Evolutionary conservation across 2,888 invertebrate species (phyloP), one percentile per base, ranked within the genome.

Genomic region (Himalopsyche tibetana): DNA sequence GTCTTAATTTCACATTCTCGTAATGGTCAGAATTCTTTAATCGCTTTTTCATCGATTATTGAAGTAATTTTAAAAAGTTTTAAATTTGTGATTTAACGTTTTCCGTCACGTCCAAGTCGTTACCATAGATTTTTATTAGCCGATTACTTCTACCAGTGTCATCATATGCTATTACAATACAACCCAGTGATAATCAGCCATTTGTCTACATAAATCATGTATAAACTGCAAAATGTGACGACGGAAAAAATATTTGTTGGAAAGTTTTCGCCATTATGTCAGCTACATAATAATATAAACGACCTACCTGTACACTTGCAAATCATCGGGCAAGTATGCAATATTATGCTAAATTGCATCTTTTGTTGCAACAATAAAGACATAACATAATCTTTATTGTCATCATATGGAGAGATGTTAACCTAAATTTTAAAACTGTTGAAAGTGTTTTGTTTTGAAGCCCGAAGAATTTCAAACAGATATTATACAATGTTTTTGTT

Each of bases 111-210:
- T n/a, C 63, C 63, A 63, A 63, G 19, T 63, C 19, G 19, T 63
- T 63, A 40, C 63, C n/a, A n/a, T n/a, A n/a, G 63, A 63, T 5
- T 63, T 63, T 63, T 63, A 19, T n/a, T 63, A 63, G 0, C 19
- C 17, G 63, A 63, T 63, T 63, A 63, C 63, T n/a, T 63, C 19
- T 63, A n/a, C 63, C 63, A n/a, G 19, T 63, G 63, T 63, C n/a
- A n/a, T 63, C 63, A 63, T 5, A 55, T 17, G 19, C 40, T 63
- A 17, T 63, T 63, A n/a, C 63, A 63, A 9, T 63, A n/a, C 63
- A 63, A 9, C n/a, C n/a, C 63, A 19, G 63, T 63, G 19, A 1
- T n/a, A n/a, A 19, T 3, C 63, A 63, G 19, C 5, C 2, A 15
- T n/a, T 63, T 55, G 6, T 55, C 0, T 55, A 17, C 55, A 55